These are phyloP conservation scores for Menidia beryllina DNA, from an alignment of 2,113 vertebrate genomes.

Conservation along the genomic window DNA sequence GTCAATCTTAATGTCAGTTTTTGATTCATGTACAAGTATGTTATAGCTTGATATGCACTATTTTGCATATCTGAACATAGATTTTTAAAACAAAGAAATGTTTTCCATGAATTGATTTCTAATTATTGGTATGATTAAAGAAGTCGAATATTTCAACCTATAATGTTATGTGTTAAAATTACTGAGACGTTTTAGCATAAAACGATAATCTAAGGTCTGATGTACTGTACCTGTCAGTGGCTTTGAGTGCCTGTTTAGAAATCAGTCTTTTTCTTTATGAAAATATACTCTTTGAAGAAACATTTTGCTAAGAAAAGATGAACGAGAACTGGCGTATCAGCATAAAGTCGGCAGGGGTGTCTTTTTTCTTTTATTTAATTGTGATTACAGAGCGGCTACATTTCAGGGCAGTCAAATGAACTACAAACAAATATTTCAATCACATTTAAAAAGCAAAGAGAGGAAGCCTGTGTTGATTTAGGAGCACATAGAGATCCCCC, in stretches of 20 bases:
- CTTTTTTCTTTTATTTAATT: too few species aligned
- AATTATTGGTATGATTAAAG: too few species aligned
- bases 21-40: too few species aligned
- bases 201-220: background rate
- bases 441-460: conserved; percentile 49
- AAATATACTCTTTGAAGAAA: conserved; percentile 55
- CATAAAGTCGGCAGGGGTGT: conserved; percentile 16
- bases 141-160: too few species aligned
- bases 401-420: conserved; percentile 56
- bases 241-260: conserved; percentile 17
- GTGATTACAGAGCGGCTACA: conserved; percentile 43
- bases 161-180: too few species aligned
- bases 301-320: conserved; percentile 28
- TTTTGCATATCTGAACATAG: too few species aligned
- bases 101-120: too few species aligned
- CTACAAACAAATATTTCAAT: conserved; percentile 60
- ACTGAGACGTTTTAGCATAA: background rate
- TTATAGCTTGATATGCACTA: too few species aligned
- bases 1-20: too few species aligned
- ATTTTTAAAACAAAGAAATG: too few species aligned
- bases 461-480: conserved; percentile 68
- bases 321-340: conserved; percentile 21
- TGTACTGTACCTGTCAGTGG: background rate
- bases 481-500: conserved; percentile 60
- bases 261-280: conserved; percentile 23